phyloP scores from a whole-genome alignment of 1,140 invertebrate genomes.

The Penaeus japonicus region DNA sequence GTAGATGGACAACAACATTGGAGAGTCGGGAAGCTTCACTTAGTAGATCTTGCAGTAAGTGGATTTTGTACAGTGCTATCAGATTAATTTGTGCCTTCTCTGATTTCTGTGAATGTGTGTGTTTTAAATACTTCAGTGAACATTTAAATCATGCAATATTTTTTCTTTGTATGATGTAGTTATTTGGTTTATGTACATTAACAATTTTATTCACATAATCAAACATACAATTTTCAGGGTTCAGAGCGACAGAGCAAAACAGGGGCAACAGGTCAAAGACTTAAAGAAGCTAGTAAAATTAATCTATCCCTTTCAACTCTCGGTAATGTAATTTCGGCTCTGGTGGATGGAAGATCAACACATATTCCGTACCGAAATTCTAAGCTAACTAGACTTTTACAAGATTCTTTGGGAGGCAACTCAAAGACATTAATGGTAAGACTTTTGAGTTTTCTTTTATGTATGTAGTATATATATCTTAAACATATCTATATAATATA shows the following conservation, averaged over 20 bases:
- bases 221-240: constrained; percentile 65
- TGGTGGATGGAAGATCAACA: constrained; percentile 92
- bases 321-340: constrained; percentile 93
- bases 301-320: constrained; percentile 92
- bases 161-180: background rate
- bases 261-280: constrained; percentile 83
- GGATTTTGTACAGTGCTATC: constrained; percentile 39
- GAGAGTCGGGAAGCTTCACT: constrained; percentile 79
- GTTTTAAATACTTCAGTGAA: no score
- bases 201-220: no score
- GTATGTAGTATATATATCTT: no score
- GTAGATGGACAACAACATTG: constrained; percentile 72
- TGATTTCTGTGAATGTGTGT: no score
- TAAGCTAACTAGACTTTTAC: constrained; percentile 89
- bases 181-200: background rate
- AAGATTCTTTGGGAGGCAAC: constrained; percentile 95
- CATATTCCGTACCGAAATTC: constrained; percentile 96
- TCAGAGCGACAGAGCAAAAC: constrained; percentile 93
- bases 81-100: background rate
- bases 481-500: no score
- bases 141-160: background rate
- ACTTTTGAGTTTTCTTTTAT: background rate
- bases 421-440: constrained; percentile 94
- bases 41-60: constrained; percentile 84
- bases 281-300: constrained; percentile 95